These are phyloP conservation scores for Pluvianellus socialis DNA, from an alignment of 2,113 vertebrate genomes.

Conservation along the genomic window DNA sequence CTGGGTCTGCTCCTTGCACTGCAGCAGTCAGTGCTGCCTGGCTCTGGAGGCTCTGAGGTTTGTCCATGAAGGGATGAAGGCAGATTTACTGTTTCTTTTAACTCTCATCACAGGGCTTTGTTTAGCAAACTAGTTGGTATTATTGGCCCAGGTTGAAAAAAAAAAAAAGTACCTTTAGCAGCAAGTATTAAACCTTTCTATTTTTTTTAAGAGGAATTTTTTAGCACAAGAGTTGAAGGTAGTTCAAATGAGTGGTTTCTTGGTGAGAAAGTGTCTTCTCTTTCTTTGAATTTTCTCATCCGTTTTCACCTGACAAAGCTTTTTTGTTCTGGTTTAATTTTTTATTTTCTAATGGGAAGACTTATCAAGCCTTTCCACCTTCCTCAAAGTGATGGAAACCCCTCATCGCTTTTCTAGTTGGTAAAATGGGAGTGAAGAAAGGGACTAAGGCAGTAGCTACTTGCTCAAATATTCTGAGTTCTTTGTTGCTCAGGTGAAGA, in stretches of 20 bases:
- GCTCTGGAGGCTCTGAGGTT: not conserved
- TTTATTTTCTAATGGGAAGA: not conserved
- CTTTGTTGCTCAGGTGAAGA: not conserved
- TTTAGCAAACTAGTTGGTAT: not conserved
- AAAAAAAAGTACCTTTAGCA: not conserved
- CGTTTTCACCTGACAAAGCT: not conserved
- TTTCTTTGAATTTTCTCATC: not conserved
- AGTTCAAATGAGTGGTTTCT: not conserved
- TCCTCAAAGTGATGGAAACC: not conserved
- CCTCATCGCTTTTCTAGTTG: not conserved
- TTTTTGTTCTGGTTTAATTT: not conserved
- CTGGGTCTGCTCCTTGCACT: not conserved
- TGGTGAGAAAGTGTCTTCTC: not conserved
- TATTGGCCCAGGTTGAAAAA: not conserved
- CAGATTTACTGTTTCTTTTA: not conserved
- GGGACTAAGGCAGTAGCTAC: not conserved
- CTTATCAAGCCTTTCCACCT: not conserved
- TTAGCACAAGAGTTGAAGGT: not conserved
- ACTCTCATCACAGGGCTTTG: not conserved
- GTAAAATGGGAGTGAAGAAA: slow-evolving; percentile 6
- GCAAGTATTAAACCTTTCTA: not conserved
- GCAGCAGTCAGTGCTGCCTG: not conserved
- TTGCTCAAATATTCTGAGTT: slow-evolving; percentile 7
- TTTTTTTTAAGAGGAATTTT: not conserved
- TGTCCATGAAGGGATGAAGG: not conserved